Evolutionary conservation across 2,113 vertebrate genomes (phyloP), one percentile per base, ranked within the genome.

Genomic region (Morphnarchus princeps): DNA sequence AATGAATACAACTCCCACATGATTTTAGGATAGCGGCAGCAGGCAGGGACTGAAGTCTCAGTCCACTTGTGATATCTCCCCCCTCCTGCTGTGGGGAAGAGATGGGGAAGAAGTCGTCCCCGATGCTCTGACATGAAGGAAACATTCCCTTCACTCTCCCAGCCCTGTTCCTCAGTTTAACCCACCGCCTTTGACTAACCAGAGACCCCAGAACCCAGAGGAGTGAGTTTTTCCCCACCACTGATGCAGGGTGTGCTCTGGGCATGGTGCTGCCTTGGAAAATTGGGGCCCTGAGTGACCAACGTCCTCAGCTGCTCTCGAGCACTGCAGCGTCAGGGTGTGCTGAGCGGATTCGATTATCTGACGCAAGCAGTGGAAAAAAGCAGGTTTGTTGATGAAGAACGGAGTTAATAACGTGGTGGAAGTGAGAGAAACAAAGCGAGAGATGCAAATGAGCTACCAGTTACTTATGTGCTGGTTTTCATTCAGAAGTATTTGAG

Each of bases 261-360:
- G 67, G 69, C 65, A 85, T 24, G 42, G 17, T 11, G 13, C 40
- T 36, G n/a, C 49, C 88, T 49, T 31, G 72, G 54, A 26, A 61
- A 82, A 71, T 3, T 1, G 20, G 7, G 18, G 26, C 7, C 16
- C 2, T 1, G 0, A 34, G 65, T 2, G 28, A 18, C n/a, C 47
- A 47, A 17, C 1, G 1, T 21, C 17, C 40, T 40, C 38, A 50
- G 24, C 54, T 50, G 52, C 54, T 50, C 65, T 40, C 7, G 0
- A 61, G 71, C 32, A 3, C 31, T 12, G 25, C 50, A 70, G 50
- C 47, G 57, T 32, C 11, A 2, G 13, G 32, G 7, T 58, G 32
- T 25, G 36, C 52, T 50, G n/a, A 71, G 42, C 0, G 4, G 54
- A 59, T 31, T 47, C 8, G 2, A 32, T 34, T 62, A 36, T 4